Conservation (phyloP, 2,888 invertebrate genomes). For the Dryococelus australis region DNA sequence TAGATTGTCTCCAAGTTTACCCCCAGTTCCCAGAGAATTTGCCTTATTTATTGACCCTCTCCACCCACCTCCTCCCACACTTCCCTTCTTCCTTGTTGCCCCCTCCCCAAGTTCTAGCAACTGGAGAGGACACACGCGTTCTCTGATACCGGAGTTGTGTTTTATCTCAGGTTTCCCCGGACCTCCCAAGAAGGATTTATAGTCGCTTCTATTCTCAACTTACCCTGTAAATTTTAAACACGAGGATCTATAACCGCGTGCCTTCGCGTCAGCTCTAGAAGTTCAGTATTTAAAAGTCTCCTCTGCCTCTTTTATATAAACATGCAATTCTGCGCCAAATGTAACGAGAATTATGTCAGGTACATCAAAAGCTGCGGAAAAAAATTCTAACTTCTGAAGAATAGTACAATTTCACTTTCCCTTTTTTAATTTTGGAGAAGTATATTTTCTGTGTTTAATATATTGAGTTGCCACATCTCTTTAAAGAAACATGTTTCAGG, state of each 20-base stretch:
- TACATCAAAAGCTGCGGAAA: too few relatives aligned
- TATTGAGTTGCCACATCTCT: too few relatives aligned
- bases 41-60: neutral
- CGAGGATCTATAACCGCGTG: neutral
- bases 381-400: too few relatives aligned
- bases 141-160: conserved; percentile 16
- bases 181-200: neutral
- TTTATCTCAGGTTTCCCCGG: conserved; percentile 5
- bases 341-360: too few relatives aligned
- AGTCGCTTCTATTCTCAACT: neutral
- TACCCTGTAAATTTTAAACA: neutral
- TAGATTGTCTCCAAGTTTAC: conserved; percentile 16
- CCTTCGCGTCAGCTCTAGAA: neutral
- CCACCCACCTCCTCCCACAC: neutral
- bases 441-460: too few relatives aligned
- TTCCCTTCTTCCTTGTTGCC: neutral
- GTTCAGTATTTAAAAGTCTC: too few relatives aligned
- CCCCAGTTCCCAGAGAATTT: neutral
- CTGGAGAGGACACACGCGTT: conserved; percentile 8
- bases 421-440: too few relatives aligned
- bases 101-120: neutral
- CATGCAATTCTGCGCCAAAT: too few relatives aligned
- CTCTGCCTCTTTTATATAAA: too few relatives aligned
- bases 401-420: too few relatives aligned
- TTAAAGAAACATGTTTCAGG: too few relatives aligned